These are phyloP conservation scores for Lasius platythorax DNA, from an alignment of 2,888 invertebrate genomes.

Conservation along the genomic window DNA sequence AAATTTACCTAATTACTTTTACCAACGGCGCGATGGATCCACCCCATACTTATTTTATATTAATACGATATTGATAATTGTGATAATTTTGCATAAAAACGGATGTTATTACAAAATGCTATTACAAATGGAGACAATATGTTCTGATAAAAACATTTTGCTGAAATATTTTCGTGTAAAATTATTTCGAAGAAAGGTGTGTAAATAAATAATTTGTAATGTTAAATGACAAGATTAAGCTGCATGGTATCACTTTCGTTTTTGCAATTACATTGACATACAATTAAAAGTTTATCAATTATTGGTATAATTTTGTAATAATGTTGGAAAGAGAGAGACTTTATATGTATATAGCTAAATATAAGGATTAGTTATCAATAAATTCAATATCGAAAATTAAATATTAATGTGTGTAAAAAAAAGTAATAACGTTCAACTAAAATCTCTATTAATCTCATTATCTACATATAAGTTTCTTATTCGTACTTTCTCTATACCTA, in stretches of 20 bases:
- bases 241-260: neutral
- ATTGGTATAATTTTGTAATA: neutral
- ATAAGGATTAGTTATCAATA: neutral
- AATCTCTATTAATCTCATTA: neutral
- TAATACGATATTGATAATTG: neutral
- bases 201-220: neutral
- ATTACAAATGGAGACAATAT: neutral
- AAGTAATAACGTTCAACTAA: neutral
- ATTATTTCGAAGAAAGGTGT: neutral
- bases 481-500: neutral
- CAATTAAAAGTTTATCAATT: neutral
- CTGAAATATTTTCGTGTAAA: neutral
- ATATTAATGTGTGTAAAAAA: neutral
- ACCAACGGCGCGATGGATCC: neutral
- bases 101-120: neutral
- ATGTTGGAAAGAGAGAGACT: neutral
- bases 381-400: neutral
- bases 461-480: neutral
- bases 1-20: constrained; percentile 43
- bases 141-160: neutral
- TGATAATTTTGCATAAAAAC: neutral
- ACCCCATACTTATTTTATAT: constrained; percentile 18
- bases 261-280: too few relatives aligned
- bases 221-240: neutral
- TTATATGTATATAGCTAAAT: too few relatives aligned